phyloP scores from a whole-genome alignment of 2,888 invertebrate species.

The Gastrophysa polygoni region DNA sequence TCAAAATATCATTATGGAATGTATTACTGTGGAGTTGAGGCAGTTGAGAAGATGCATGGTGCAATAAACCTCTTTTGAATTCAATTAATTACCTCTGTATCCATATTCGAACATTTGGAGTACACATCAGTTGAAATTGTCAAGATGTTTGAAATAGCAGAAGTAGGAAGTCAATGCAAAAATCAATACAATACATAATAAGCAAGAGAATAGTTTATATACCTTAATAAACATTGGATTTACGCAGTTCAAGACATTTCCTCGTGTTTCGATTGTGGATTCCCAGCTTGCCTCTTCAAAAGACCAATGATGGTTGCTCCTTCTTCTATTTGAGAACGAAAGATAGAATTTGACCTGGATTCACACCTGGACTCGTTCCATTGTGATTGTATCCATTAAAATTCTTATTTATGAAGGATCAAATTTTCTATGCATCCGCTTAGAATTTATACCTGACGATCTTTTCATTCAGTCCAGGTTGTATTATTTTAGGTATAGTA shows the following conservation, averaged over 20 bases:
- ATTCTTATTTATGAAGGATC: slow-evolving; percentile 37
- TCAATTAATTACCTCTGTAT: too few species aligned
- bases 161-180: too few species aligned
- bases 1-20: too few species aligned
- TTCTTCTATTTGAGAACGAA: slow-evolving; percentile 11
- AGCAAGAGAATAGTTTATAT: too few species aligned
- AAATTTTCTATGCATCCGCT: slow-evolving; percentile 42
- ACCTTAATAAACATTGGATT: too few species aligned
- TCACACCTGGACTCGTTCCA: slow-evolving; percentile 40
- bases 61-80: too few species aligned
- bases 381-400: slow-evolving; percentile 35
- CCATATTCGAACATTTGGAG: too few species aligned
- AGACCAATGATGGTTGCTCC: not conserved
- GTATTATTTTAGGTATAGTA: slow-evolving; percentile 16
- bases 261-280: not conserved
- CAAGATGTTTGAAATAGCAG: too few species aligned
- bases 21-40: too few species aligned
- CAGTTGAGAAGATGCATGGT: too few species aligned
- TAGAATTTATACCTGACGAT: slow-evolving; percentile 30
- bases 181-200: too few species aligned
- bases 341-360: slow-evolving; percentile 37
- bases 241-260: not conserved
- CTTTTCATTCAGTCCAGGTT: slow-evolving; percentile 22
- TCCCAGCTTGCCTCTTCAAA: not conserved
- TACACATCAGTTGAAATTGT: too few species aligned